Base-by-base conservation (phyloP, 2,113 vertebrate genomes). In the Notarius lentiginosus region DNA sequence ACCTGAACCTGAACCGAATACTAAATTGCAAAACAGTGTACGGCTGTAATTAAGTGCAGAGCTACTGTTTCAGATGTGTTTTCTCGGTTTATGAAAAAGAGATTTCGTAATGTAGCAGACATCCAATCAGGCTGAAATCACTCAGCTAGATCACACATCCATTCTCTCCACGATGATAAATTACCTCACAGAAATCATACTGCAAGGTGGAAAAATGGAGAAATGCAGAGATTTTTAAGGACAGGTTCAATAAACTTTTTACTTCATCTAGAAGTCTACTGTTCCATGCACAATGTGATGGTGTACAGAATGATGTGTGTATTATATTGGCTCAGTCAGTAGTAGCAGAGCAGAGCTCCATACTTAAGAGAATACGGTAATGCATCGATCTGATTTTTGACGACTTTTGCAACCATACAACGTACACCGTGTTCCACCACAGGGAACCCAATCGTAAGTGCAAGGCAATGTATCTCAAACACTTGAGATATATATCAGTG, bases 1-100 rank as follows among this genome's bases (percentile, higher is more conserved):
- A 51, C 60, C 63, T 65, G 61, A 65, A 65, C 80, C 18, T 82
- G 61, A 82, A 82, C 60, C 5, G 61, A 34, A 65, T 82, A n/a
- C 34, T 65, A 65, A 82, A 82, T 82, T 65, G 79, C 24, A 6
- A 24, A 61, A 24, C 17, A 41, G 20, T 7, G 2, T 17, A 15
- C 7, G 14, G 22, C 5, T 3, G 0, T 65, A 24, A 51, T 82
- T 82, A 82, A 55, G 17, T 41, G 17, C 60, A 68, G 58, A 20
- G n/a, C n/a, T 66, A 41, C 20, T 0, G 4, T 61, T 47, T 79
- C n/a, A 14, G 27, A 17, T 1, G 3, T 80, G 76, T 20, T 47
- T 82, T 51, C 41, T 47, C 1, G 2, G 41, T 12, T 47, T 63
- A 61, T 61, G 20, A 17, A 66, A n/a, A 55, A 68, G 17, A 30